Evolutionary conservation across 2,888 invertebrate genomes (phyloP).

Genomic region (Limnephilus marmoratus): DNA sequence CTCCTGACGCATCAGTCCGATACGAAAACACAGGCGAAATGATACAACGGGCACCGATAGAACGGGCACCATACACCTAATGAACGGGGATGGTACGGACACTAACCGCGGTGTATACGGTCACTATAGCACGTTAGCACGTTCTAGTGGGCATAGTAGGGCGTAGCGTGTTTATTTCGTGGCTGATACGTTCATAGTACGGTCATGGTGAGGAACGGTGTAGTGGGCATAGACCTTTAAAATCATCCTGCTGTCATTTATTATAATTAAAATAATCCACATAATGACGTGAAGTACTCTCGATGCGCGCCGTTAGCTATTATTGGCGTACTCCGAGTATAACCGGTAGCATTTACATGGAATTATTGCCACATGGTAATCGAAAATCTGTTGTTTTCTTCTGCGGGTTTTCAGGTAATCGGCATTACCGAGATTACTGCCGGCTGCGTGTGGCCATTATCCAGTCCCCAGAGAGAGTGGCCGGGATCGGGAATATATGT

Average conservation of each 20-base stretch:
- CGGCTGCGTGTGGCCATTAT: conserved; percentile 37
- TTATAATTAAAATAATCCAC: neutral
- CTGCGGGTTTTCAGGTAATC: conserved; percentile 42
- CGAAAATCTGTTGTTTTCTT: conserved; percentile 63
- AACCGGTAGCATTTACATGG: conserved; percentile 41
- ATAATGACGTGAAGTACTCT: neutral
- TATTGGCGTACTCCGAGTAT: neutral
- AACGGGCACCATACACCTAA: too few relatives aligned
- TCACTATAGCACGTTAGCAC: too few relatives aligned
- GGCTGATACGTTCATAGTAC: too few relatives aligned
- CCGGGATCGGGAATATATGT: conserved; percentile 54
- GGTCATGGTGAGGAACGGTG: too few relatives aligned
- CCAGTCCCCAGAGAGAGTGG: conserved; percentile 14
- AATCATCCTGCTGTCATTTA: neutral
- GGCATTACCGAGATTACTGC: conserved; percentile 58
- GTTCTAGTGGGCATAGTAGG: too few relatives aligned
- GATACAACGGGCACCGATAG: too few relatives aligned
- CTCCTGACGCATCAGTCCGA: too few relatives aligned
- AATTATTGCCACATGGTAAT: conserved; percentile 60
- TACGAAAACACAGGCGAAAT: too few relatives aligned
- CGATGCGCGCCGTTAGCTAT: neutral
- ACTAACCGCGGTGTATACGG: too few relatives aligned
- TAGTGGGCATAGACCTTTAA: too few relatives aligned
- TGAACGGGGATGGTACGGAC: too few relatives aligned
- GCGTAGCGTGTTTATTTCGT: too few relatives aligned